Base-by-base conservation (phyloP, 1,140 invertebrate species). In the Anoplophora glabripennis region DNA sequence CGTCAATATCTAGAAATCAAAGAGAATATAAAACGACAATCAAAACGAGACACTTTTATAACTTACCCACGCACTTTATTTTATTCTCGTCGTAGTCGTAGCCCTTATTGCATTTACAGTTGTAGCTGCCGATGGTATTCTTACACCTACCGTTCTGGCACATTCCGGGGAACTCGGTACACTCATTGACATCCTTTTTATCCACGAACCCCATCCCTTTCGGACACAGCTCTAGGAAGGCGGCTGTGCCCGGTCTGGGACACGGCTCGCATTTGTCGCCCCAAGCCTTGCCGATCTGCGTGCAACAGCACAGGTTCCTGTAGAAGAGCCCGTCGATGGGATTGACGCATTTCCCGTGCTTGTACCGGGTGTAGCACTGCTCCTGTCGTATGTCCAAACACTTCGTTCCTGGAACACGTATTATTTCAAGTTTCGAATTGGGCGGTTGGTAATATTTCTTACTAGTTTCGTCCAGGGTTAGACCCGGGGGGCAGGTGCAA, bases 171-270 rank as follows among this genome's bases (percentile, higher is more conserved):
- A 93, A 93, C 34, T 89, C 89, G 0, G 85, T 82, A 67, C 92
- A 94, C 74, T 94, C 92, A 77, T 94, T 92, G 42, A 94, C 88
- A 67, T 95, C 92, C 77, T 87, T 83, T 55, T 84, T 77, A 7
- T 87, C 86, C 0, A 85, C 78, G 56, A 86, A 87, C 14, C 51
- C 51, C 11, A 53, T 7, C 81, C 86, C 86, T 79, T 85, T 83
- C 0, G 86, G 85, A 66, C 87, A 89, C 0, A 89, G 71, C 48
- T 88, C 85, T 0, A 73, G 57, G 60, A 84, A 84, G 1, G 79
- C 73, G 35, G 83, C 79, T 41, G 86, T 84, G 9, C 85, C 84
- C 56, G 76, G 74, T 69, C 85, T 81, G 7, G 92, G 92, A 73
- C 93, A 95, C 1, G 82, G 74, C 65, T 92, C 86, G 76, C 92